phyloP scores from a whole-genome alignment of 2,113 vertebrate species.

The Phaethornis superciliosus region DNA sequence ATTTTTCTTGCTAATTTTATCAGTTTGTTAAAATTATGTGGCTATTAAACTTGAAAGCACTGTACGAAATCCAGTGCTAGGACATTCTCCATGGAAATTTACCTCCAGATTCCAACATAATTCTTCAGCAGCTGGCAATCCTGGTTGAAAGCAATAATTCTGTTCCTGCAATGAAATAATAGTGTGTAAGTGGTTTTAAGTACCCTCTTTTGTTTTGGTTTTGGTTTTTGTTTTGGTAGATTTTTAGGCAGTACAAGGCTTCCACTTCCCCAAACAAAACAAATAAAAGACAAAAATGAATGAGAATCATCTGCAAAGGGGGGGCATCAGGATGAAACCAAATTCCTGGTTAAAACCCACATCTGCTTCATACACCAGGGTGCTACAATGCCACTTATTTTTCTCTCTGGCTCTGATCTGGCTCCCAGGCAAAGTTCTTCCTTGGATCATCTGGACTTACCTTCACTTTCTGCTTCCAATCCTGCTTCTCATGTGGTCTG shows the following conservation, averaged over 20 bases:
- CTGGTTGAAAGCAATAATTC: conserved; percentile 23
- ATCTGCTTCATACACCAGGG: not conserved
- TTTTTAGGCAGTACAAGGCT: conserved; percentile 58
- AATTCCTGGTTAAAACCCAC: not conserved
- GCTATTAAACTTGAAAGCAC: not conserved
- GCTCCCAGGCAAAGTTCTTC: not conserved
- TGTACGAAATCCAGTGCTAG: not conserved
- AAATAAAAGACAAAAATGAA: not conserved
- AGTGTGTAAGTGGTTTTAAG: conserved; percentile 28
- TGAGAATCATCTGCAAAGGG: not conserved
- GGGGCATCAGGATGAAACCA: not conserved
- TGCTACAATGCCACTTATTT: not conserved
- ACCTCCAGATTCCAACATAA: not conserved
- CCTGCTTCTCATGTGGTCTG: not conserved
- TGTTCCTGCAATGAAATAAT: not conserved
- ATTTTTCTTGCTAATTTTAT: not conserved
- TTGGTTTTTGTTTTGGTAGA: too few relatives aligned
- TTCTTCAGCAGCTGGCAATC: conserved; percentile 25
- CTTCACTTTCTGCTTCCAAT: not conserved
- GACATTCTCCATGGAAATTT: not conserved
- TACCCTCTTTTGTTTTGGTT: not conserved
- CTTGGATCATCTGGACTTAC: not conserved
- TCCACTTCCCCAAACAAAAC: conserved; percentile 31
- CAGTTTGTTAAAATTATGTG: not conserved
- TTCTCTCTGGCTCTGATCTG: not conserved